These are phyloP conservation scores for Schizothorax lantsangensis DNA, from an alignment of 2,797 vertebrate genomes.

Conservation along the genomic window DNA sequence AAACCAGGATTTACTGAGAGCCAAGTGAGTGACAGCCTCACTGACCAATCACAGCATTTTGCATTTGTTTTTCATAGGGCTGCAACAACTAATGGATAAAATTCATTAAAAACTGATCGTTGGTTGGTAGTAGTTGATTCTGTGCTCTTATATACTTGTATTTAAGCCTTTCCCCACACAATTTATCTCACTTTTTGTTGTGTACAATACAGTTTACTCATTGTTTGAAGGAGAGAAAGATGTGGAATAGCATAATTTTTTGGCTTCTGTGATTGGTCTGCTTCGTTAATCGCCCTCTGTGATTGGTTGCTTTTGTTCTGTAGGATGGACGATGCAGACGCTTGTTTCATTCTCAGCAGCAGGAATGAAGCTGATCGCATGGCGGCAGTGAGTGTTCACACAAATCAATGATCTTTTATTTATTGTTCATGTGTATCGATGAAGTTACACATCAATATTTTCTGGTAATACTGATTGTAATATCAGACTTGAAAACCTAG, in stretches of 20 bases:
- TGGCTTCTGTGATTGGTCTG: neutral
- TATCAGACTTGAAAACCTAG: neutral
- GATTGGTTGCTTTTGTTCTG: slow-evolving; percentile 40
- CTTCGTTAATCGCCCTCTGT: slow-evolving; percentile 1
- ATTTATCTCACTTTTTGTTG: neutral
- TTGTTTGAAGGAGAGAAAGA: neutral
- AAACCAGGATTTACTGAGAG: slow-evolving; percentile 87
- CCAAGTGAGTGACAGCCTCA: slow-evolving; percentile 77
- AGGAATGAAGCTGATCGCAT: slow-evolving; percentile 95
- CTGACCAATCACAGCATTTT: slow-evolving; percentile 22
- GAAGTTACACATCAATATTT: neutral
- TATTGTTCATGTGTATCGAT: neutral
- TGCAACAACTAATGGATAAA: neutral
- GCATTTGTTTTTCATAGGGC: neutral
- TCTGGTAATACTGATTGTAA: neutral
- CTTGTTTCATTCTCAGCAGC: slow-evolving; percentile 98
- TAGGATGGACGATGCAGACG: slow-evolving; percentile 98
- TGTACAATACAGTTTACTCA: neutral
- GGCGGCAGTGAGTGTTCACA: slow-evolving; percentile 81
- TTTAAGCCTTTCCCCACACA: neutral
- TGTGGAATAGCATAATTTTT: neutral
- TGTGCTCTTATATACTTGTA: neutral
- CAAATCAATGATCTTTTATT: neutral
- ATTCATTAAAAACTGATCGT: neutral
- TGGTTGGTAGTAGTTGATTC: neutral